Evolutionary conservation across 2,113 vertebrate species (phyloP).

Genomic region (Epinephelus lanceolatus): DNA sequence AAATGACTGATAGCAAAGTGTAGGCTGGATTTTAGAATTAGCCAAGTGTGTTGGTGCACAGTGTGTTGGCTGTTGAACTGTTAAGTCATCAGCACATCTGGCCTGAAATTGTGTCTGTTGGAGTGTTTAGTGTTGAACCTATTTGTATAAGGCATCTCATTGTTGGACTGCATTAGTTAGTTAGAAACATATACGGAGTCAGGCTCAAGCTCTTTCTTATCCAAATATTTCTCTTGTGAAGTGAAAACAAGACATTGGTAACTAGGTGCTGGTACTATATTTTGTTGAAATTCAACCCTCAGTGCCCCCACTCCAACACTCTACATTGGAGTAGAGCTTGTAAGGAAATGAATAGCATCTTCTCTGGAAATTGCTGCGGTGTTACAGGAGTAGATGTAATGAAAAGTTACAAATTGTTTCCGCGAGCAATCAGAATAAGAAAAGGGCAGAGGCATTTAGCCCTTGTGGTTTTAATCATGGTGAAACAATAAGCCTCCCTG

Average conservation of each 20-base stretch:
- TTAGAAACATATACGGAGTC: constrained; percentile 52
- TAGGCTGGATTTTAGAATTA: constrained; percentile 3
- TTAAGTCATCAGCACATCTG: constrained; percentile 54
- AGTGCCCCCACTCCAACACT: constrained; percentile 5
- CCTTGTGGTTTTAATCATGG: constrained; percentile 75
- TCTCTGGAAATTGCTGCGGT: constrained; percentile 49
- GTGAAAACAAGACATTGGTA: constrained; percentile 62
- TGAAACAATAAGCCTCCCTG: constrained; percentile 67
- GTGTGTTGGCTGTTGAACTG: constrained; percentile 15
- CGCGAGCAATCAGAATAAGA: constrained; percentile 70
- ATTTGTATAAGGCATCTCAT: constrained; percentile 55
- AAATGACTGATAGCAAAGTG: constrained; percentile 31
- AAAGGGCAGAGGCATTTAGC: constrained; percentile 53
- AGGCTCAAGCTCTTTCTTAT: constrained; percentile 50
- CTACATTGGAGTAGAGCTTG: constrained; percentile 8
- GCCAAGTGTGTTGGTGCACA: neutral
- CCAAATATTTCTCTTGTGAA: constrained; percentile 64
- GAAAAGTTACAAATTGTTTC: constrained; percentile 77
- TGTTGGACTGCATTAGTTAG: constrained; percentile 53
- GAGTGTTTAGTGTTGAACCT: constrained; percentile 32
- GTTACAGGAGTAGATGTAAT: constrained; percentile 70
- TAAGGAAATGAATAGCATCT: constrained; percentile 56
- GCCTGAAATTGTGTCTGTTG: constrained; percentile 29
- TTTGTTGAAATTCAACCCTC: constrained; percentile 32
- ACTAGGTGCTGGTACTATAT: constrained; percentile 50